Base-by-base conservation (phyloP, 1,140 invertebrate species). In the Papilio polytes region DNA sequence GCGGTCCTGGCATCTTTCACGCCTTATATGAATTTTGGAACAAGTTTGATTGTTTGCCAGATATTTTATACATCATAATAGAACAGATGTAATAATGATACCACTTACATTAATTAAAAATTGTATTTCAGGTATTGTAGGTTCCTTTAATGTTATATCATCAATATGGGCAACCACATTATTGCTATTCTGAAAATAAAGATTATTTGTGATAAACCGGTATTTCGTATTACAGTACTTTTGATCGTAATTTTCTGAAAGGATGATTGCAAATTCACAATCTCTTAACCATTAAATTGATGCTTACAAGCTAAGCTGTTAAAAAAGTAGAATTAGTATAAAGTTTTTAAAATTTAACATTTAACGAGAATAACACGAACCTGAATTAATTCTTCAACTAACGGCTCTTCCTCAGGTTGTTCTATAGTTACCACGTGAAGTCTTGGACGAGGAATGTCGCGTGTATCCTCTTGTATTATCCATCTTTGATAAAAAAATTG, bases 71-170 rank as follows among this genome's bases (percentile, higher is more conserved):
- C 3, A 51, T 51, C 15, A 51, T 15, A 4, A 15, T 13, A 51
- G 15, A 48, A 48, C 10, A 48, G 46, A n/a, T n/a, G n/a, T n/a
- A n/a, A n/a, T 26, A 76, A 18, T 22, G 22, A 51, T 22, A 20
- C 44, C 8, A 89, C 90, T 89, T 87, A 93, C 93, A 84, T 88
- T 89, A 46, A 87, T 80, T 72, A 88, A 85, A 8, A 85, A 66
- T 79, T 81, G 81, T 31, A 86, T 80, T 56, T 91, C 88, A 63
- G 88, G 86, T 15, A 93, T 80, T n/a, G 84, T 80, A 15, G 86
- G 80, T 79, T 94, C 93, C 80, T 85, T 90, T 51, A 94, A 22
- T 20, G 93, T 94, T 76, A 94, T 94, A 20, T 91, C 92, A 63
- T 91, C 82, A 76, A 93, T 81, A 73, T 88, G 86, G 13, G 83